Base-by-base conservation (phyloP, 2,797 vertebrate genomes). In the Psittacula echo region DNA sequence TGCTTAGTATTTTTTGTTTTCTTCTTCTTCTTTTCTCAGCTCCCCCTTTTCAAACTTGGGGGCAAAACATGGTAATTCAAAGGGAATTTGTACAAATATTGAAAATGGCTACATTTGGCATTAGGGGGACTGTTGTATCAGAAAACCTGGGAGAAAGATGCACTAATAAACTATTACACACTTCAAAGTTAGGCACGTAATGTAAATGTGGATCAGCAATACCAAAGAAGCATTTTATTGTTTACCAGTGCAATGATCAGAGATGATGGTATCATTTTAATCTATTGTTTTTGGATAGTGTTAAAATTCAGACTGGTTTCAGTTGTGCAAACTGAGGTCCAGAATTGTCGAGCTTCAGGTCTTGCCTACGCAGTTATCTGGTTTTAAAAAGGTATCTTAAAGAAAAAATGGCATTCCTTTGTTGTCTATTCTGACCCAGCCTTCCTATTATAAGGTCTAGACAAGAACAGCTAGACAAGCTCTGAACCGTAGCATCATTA, bases 51-150 rank as follows among this genome's bases (percentile, higher is more conserved):
- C 17, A 60, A 68, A 26, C 81, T 80, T 74, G 16, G 18, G n/a
- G 47, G 39, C 3, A 88, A 78, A 88, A 29, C 8, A 30, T 56
- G 12, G 60, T 93, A 85, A 87, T 72, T 39, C 54, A 73, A 51
- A 80, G 56, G 29, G 32, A 87, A 82, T 19, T 85, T 87, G 19
- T 60, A 92, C 95, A 94, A 97, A 93, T 96, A 92, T 85, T 96
- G 85, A 47, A 85, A 91, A 56, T 50, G 21, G 1, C 12, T 95
- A 70, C 48, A 54, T 89, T 88, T 93, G 70, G 53, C 60, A 71
- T 58, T 79, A 88, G 4, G 24, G 39, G 3, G 4, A 48, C 10
- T 34, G 10, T 76, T 61, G 22, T 18, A 67, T 10, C 16, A 41
- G 29, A 87, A 73, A 51, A 58, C 5, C 10, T 34, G 41, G 37